Conservation (phyloP, 2,113 vertebrate species). For the Actinemys pallida region DNA sequence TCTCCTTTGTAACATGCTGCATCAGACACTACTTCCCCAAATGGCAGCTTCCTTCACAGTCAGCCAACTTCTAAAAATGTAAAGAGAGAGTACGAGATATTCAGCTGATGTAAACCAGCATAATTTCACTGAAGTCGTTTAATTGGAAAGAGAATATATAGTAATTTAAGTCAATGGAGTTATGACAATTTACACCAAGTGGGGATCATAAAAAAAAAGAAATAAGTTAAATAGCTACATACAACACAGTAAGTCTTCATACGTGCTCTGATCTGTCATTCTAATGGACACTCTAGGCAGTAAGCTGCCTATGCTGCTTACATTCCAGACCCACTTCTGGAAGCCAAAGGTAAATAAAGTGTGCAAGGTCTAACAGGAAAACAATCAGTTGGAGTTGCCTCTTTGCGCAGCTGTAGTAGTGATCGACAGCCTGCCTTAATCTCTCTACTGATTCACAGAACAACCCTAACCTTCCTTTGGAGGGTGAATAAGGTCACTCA, state of each 20-base stretch:
- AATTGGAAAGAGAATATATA: neutral
- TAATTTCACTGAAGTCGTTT: neutral
- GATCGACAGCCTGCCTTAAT: neutral
- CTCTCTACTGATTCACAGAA: neutral
- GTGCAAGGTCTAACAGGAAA: neutral
- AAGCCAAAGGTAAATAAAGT: neutral
- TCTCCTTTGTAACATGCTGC: neutral
- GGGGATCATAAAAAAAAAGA: neutral
- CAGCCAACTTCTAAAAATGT: neutral
- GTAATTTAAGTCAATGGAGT: neutral
- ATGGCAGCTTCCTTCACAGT: neutral
- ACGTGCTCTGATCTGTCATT: neutral
- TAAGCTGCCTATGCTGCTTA: neutral
- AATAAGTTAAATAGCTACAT: neutral
- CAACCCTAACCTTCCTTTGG: neutral
- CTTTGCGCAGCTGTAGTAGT: neutral
- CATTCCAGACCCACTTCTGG: neutral
- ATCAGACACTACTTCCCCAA: neutral
- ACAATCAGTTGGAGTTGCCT: neutral
- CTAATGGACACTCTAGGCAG: neutral
- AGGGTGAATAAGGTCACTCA: too few relatives aligned
- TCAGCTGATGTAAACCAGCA: neutral
- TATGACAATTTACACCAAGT: neutral
- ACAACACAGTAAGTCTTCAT: neutral
- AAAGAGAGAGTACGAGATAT: neutral